A percentile compares a stretch with the other conserved stretches of the same genome.
phyloP scores from a whole-genome alignment of 2,888 invertebrate species.

The Xestia xanthographa region DNA sequence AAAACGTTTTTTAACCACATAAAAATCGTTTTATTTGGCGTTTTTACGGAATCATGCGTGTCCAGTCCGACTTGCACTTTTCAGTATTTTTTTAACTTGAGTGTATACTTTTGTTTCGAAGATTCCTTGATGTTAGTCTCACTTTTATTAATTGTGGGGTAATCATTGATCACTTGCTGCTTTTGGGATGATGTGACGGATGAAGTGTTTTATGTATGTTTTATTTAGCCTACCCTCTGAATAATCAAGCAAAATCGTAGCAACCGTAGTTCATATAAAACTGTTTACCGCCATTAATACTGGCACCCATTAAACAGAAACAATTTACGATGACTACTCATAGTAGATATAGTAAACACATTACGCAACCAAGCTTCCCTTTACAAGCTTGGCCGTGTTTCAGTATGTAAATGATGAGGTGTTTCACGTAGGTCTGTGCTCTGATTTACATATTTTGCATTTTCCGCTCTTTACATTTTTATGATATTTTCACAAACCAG shows the following conservation, averaged over 20 bases:
- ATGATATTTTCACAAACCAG: background rate
- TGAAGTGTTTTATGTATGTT: background rate
- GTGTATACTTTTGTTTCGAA: background rate
- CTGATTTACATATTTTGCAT: slow-evolving; percentile 5
- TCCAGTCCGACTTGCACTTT: background rate
- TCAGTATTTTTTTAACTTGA: background rate
- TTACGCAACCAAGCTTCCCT: slow-evolving; percentile 54
- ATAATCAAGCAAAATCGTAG: slow-evolving; percentile 12
- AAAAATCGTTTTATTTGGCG: background rate
- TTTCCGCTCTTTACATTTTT: slow-evolving; percentile 4
- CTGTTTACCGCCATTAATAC: slow-evolving; percentile 41
- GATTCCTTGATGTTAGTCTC: background rate
- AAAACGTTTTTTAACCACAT: background rate
- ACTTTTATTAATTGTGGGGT: background rate
- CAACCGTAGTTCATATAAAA: slow-evolving; percentile 33
- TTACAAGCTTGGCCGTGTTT: slow-evolving; percentile 50
- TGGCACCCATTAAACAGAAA: slow-evolving; percentile 37
- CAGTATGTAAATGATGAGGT: slow-evolving; percentile 22
- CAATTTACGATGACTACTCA: slow-evolving; percentile 49
- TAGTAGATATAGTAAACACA: slow-evolving; percentile 56
- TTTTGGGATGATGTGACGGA: accelerated
- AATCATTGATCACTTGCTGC: background rate
- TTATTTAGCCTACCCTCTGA: background rate
- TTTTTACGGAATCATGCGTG: background rate
- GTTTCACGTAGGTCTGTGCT: background rate